Evolutionary conservation across 2,888 invertebrate genomes (phyloP).

Genomic region (Pyrochroa serraticornis): DNA sequence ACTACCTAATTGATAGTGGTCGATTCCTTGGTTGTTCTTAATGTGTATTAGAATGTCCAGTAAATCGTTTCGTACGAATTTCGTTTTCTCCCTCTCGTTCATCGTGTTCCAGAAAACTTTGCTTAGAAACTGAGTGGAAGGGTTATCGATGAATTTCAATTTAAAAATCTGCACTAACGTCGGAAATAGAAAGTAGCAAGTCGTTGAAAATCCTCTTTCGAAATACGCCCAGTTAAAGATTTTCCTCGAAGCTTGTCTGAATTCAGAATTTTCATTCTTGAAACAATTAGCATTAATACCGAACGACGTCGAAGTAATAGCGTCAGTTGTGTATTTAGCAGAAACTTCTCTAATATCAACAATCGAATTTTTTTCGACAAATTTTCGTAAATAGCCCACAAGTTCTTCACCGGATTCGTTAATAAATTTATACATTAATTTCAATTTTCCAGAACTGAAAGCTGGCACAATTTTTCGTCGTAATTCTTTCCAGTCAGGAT

Average conservation of each 20-base stretch:
- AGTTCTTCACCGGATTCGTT: conserved; percentile 50
- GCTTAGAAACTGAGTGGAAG: conserved; percentile 25
- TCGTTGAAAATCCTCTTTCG: conserved; percentile 23
- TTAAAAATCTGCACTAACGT: conserved; percentile 27
- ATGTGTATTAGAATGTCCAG: conserved; percentile 33
- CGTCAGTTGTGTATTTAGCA: conserved; percentile 32
- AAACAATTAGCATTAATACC: conserved; percentile 36
- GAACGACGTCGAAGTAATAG: conserved; percentile 34
- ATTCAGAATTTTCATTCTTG: conserved; percentile 32
- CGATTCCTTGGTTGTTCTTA: conserved; percentile 19
- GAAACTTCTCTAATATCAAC: conserved; percentile 31
- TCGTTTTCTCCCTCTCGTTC: conserved; percentile 23
- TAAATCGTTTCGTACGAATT: conserved; percentile 30
- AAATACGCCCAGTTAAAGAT: conserved; percentile 25
- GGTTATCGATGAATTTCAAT: conserved; percentile 29
- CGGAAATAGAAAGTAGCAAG: conserved; percentile 33
- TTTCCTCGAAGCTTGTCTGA: conserved; percentile 24
- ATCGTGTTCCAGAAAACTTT: conserved; percentile 30
- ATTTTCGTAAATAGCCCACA: conserved; percentile 9
- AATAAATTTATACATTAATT: conserved; percentile 58
- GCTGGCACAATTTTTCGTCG: conserved; percentile 60
- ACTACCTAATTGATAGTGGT: conserved; percentile 18
- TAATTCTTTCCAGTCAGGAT: conserved; percentile 60
- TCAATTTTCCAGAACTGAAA: conserved; percentile 61
- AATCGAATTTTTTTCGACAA: background rate